Evolutionary conservation across 2,797 vertebrate species (phyloP).

Genomic region (Acestrorhynchus altus): DNA sequence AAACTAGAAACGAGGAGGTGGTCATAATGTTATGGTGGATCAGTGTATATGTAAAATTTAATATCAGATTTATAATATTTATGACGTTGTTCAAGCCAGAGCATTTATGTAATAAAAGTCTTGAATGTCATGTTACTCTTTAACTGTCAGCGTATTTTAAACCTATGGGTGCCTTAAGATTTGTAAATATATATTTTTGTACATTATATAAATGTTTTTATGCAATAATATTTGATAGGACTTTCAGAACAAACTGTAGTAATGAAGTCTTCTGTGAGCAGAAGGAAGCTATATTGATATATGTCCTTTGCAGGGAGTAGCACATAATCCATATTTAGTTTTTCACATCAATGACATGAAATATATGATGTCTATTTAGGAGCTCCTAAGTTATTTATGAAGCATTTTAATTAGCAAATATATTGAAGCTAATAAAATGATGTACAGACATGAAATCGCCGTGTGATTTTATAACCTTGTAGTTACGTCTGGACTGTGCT

Average conservation of each 20-base stretch:
- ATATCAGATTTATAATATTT: constrained; percentile 6
- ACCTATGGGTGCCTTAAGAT: constrained; percentile 26
- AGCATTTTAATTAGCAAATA: neutral
- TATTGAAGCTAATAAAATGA: constrained; percentile 17
- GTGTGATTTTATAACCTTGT: neutral
- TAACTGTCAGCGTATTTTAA: neutral
- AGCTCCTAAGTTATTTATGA: constrained; percentile 41
- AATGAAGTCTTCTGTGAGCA: constrained; percentile 12
- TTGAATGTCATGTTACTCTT: neutral
- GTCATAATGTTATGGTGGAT: too few species aligned
- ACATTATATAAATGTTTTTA: constrained; percentile 50
- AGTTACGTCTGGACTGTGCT: neutral
- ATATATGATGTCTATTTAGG: constrained; percentile 25
- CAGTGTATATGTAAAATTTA: neutral
- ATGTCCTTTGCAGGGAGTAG: constrained; percentile 14
- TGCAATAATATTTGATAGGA: constrained; percentile 12
- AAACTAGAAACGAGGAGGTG: too few species aligned
- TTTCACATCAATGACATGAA: neutral
- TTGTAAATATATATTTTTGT: constrained; percentile 45
- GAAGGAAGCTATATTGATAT: constrained; percentile 6
- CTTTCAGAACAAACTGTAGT: constrained; percentile 5
- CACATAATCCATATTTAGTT: neutral
- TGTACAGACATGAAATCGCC: constrained; percentile 11
- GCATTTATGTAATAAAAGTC: neutral
- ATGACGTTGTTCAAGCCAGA: neutral